Percentiles rank a stretch among this genome's conserved stretches.
Evolutionary conservation across 2,888 invertebrate genomes (phyloP).

Genomic region (Leucophenga montana): DNA sequence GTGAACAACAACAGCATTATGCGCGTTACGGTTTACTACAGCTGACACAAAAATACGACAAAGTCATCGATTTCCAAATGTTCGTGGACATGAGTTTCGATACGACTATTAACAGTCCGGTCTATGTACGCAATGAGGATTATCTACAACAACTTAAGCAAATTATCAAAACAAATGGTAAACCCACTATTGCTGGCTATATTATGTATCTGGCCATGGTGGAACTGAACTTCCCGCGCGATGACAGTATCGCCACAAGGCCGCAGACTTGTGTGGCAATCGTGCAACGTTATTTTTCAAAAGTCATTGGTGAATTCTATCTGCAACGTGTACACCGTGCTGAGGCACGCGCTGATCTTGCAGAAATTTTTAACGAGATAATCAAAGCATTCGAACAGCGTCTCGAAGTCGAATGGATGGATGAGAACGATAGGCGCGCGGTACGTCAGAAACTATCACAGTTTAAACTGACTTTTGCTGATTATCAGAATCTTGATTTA

Average conservation of each 20-base stretch:
- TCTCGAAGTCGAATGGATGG: constrained; percentile 58
- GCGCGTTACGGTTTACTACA: constrained; percentile 46
- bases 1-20: constrained; percentile 11
- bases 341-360: constrained; percentile 52
- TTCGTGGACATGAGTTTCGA: constrained; percentile 60
- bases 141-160: constrained; percentile 60
- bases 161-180: constrained; percentile 47
- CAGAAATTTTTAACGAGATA: constrained; percentile 52
- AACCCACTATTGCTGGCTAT: constrained; percentile 60
- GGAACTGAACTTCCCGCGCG: constrained; percentile 46
- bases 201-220: constrained; percentile 63
- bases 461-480: constrained; percentile 53
- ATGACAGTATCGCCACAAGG: constrained; percentile 37
- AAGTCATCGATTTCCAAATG: constrained; percentile 60
- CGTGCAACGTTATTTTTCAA: constrained; percentile 61
- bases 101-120: constrained; percentile 46
- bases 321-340: constrained; percentile 48
- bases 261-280: constrained; percentile 51
- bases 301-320: constrained; percentile 64
- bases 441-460: constrained; percentile 52
- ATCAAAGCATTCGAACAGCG: constrained; percentile 55
- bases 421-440: constrained; percentile 57
- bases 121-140: constrained; percentile 55
- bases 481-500: constrained; percentile 54
- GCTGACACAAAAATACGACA: constrained; percentile 48